Evolutionary conservation across 2,888 invertebrate species (phyloP), one percentile per base, ranked within the genome.

Genomic region (Nephrotoma flavescens): DNA sequence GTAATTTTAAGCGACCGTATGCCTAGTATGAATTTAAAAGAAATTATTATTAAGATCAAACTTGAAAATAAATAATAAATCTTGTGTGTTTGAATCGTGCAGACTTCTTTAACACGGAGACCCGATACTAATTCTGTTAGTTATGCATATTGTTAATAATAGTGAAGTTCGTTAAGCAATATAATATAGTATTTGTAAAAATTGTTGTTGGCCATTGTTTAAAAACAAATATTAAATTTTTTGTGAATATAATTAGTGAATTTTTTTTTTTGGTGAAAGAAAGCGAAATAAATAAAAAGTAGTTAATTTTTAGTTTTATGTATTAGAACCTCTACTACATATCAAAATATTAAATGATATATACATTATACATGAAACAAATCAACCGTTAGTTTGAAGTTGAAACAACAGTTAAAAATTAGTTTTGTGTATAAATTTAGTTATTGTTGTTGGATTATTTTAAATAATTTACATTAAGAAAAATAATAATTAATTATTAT

Each of bases 301-400:
- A 71, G 71, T 71, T 31, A 71, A 71, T 31, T 71, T 71, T 31
- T 71, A 71, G 71, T 71, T 71, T 71, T 71, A 71, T 71, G 71
- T 71, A 71, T 71, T 71, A 71, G 71, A 71, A 31, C 31, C 71
- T 71, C 71, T 19, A 4, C 71, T 31, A 71, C 31, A 71, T 71
- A 71, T 19, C 19, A 19, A 19, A 19, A 19, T 19, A 31, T 31
- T 31, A 31, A 31, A 31, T 31, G 31, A 2, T 31, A 31, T 31
- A 31, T 31, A 31, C 31, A 31, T 2, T 31, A 71, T 71, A 31
- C 12, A 71, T 71, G 12, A 71, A 84, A 84, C 84, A 84, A 84
- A 84, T 84, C 84, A 84, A 84, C 84, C 84, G 84, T 84, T 84
- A 84, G 84, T 42, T 84, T 84, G 71, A 84, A 84, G 84, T 84